Evolutionary conservation across 2,797 vertebrate species (phyloP), one percentile per base, ranked within the genome.

Genomic region (Aselliscus stoliczkanus): DNA sequence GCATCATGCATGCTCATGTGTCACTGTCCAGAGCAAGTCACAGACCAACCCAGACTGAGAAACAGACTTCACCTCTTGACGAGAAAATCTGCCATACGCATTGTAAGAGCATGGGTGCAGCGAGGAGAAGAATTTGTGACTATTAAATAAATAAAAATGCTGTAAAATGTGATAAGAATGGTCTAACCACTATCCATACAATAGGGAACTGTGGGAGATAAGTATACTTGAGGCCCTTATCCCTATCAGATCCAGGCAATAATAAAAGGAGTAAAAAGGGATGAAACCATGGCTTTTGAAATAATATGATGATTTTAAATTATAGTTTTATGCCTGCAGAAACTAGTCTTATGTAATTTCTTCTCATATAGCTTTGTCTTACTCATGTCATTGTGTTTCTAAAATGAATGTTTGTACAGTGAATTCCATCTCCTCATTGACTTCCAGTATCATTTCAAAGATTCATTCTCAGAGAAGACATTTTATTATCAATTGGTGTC

Each of bases 361-460:
- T 83, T 64, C 39, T 86, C 34, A 31, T 34, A 60, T 27, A 39
- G 10, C 44, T 92, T 89, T 80, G 13, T 60, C 70, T 88, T 58
- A n/a, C 4, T 64, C 60, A 29, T 77, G 31, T 85, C 62, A 65
- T 5, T 85, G 10, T 73, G 34, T 52, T 95, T 92, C 56, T 77
- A 90, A 97, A 82, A 54, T 88, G 67, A 85, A 50, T 62, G 39
- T 94, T 83, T 80, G 11, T 83, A 18, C 34, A 11, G 13, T 70
- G 23, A 96, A 85, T 77, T 94, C 15, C 67, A 91, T 44, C n/a
- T 88, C 47, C 56, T 31, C 15, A 13, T 20, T 90, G 76, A 82
- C 81, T 92, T 92, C 52, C 56, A 77, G 34, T 65, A 67, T 47
- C 25, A 52, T 94, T 94, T 87, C 85, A 90, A 86, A 92, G 56